Conservation (phyloP, 2,113 vertebrate species). For the Malurus cyaneus region DNA sequence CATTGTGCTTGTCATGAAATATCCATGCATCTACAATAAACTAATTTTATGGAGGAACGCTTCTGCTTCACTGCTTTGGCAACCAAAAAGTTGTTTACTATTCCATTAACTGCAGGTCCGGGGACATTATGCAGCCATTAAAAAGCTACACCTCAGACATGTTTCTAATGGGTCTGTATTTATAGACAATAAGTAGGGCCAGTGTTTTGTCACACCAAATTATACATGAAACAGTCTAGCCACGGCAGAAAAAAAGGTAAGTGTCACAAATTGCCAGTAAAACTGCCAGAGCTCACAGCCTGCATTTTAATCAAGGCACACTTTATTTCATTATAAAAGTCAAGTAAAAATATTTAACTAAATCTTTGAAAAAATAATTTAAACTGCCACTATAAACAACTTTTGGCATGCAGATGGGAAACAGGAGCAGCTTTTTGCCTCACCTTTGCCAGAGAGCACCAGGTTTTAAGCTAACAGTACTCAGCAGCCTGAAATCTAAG, state of each 20-base stretch:
- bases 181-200: neutral
- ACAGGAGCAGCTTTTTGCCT: neutral
- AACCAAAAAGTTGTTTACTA: slow-evolving; percentile 23
- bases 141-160: slow-evolving; percentile 14
- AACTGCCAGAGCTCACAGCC: neutral
- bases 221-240: neutral
- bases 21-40: neutral
- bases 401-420: neutral
- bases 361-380: neutral
- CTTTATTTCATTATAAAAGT: slow-evolving; percentile 15
- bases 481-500: neutral
- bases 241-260: neutral
- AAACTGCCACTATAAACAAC: neutral
- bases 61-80: neutral
- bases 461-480: neutral
- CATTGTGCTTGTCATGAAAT: neutral
- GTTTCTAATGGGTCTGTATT: slow-evolving; percentile 10
- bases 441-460: neutral
- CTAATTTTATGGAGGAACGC: neutral
- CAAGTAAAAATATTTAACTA: neutral
- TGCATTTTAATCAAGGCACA: slow-evolving; percentile 1
- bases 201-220: slow-evolving; percentile 29
- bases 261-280: neutral
- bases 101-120: neutral
- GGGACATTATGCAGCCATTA: slow-evolving; percentile 5